These are phyloP conservation scores for Eupithecia pulchellata DNA, from an alignment of 2,888 invertebrate genomes.

Conservation along the genomic window DNA sequence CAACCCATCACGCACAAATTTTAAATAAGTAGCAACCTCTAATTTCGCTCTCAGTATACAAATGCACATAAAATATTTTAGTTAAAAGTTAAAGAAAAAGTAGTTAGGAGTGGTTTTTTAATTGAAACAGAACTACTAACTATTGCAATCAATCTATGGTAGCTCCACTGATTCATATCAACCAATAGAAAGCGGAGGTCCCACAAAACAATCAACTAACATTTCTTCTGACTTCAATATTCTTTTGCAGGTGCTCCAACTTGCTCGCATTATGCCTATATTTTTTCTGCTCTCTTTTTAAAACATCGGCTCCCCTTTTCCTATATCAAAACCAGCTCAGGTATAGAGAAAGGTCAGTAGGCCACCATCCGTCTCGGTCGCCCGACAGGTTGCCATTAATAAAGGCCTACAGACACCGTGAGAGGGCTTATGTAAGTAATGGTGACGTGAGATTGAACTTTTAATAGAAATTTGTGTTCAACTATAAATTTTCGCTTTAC, in stretches of 20 bases:
- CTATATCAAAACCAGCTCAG: conserved; percentile 13
- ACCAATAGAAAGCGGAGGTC: no score
- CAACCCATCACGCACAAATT: no score
- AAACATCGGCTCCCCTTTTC: neutral
- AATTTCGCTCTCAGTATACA: no score
- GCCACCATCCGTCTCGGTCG: conserved; percentile 57
- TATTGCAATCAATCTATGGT: no score
- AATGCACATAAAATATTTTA: no score
- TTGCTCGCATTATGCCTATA: neutral
- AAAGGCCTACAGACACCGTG: conserved; percentile 53
- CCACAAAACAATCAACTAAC: neutral
- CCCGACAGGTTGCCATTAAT: conserved; percentile 58
- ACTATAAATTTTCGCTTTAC: neutral
- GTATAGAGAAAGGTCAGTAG: conserved; percentile 45
- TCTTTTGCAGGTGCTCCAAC: no score
- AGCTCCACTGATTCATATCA: no score
- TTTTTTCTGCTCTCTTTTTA: neutral
- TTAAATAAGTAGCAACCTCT: no score
- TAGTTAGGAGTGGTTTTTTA: no score
- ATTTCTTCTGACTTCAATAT: neutral
- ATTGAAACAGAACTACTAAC: no score
- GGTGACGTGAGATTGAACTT: conserved; percentile 28
- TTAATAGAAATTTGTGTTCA: conserved; percentile 6
- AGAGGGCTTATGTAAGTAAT: conserved; percentile 48
- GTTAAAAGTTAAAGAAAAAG: no score